A percentile compares a stretch with the other conserved stretches of the same genome.
phyloP scores from a whole-genome alignment of 1,140 invertebrate genomes.

The Drosophila nasuta region DNA sequence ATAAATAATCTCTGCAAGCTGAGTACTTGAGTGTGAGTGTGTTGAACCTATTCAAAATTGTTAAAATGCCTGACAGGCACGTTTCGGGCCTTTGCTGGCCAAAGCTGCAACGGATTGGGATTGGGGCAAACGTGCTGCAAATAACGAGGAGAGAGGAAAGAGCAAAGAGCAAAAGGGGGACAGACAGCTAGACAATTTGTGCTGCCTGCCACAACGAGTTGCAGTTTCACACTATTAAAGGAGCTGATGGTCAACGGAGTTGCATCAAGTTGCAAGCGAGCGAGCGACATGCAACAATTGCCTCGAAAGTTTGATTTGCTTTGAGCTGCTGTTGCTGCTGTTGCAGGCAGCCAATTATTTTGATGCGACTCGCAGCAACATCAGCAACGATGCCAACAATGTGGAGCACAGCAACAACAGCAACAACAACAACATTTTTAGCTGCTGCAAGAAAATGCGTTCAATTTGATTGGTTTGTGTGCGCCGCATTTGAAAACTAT shows the following conservation, averaged over 20 bases:
- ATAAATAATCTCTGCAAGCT: constrained; percentile 60
- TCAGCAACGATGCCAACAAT: constrained; percentile 43
- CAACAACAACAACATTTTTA: constrained; percentile 16
- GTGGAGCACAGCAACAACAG: constrained; percentile 63
- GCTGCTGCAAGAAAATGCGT: constrained; percentile 58
- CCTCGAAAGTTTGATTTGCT: constrained; percentile 52
- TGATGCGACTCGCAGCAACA: constrained; percentile 53
- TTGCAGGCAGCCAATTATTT: constrained; percentile 70
- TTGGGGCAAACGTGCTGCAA: constrained; percentile 44
- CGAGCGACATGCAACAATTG: constrained; percentile 61
- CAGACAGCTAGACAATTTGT: constrained; percentile 38
- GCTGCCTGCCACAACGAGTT: constrained; percentile 53
- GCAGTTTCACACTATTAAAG: constrained; percentile 60
- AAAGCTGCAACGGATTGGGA: constrained; percentile 36
- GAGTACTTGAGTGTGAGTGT: constrained; percentile 7
- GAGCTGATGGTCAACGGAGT: constrained; percentile 16
- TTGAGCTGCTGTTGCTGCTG: constrained; percentile 47
- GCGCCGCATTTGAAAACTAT: constrained; percentile 74
- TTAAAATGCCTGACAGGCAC: constrained; percentile 77
- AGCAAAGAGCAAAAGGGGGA: background rate
- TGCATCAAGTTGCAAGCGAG: constrained; percentile 7
- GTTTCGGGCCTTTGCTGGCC: constrained; percentile 61
- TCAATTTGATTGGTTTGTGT: constrained; percentile 73
- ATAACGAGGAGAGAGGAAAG: background rate
- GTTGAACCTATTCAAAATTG: constrained; percentile 73